Evolutionary conservation across 2,888 invertebrate species (phyloP).

Genomic region (Limnephilus rhombicus): DNA sequence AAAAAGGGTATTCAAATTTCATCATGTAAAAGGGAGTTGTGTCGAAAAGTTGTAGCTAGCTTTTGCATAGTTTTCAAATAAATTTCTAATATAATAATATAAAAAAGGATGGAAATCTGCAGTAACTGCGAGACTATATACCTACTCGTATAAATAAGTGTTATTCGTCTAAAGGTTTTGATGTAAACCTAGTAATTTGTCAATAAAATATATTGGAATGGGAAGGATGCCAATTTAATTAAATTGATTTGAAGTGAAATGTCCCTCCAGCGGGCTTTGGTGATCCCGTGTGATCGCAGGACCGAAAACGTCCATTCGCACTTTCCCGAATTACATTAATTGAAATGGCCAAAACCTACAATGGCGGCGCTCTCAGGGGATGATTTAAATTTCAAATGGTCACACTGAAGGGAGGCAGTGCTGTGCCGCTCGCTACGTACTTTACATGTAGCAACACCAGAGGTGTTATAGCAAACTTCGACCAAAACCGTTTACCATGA

Average conservation of each 20-base stretch:
- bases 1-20: too few species aligned
- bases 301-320: constrained; percentile 50
- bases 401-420: constrained; percentile 42
- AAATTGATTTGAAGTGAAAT: constrained; percentile 8
- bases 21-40: too few species aligned
- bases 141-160: too few species aligned
- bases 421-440: neutral
- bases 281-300: neutral
- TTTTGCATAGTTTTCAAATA: too few species aligned
- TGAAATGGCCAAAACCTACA: constrained; percentile 62
- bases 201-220: neutral
- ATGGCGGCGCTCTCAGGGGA: constrained; percentile 43
- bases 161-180: neutral
- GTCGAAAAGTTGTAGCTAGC: too few species aligned
- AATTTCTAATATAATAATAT: too few species aligned
- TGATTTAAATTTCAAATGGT: constrained; percentile 65
- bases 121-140: neutral
- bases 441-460: constrained; percentile 45
- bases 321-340: constrained; percentile 58
- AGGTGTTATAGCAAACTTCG: constrained; percentile 59
- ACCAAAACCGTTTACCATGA: constrained; percentile 45
- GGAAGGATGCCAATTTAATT: neutral
- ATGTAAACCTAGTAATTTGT: neutral
- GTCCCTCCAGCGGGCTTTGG: neutral
- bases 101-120: neutral